Base-by-base conservation (phyloP, 1,140 invertebrate species). In the Drosophila chauvacae region DNA sequence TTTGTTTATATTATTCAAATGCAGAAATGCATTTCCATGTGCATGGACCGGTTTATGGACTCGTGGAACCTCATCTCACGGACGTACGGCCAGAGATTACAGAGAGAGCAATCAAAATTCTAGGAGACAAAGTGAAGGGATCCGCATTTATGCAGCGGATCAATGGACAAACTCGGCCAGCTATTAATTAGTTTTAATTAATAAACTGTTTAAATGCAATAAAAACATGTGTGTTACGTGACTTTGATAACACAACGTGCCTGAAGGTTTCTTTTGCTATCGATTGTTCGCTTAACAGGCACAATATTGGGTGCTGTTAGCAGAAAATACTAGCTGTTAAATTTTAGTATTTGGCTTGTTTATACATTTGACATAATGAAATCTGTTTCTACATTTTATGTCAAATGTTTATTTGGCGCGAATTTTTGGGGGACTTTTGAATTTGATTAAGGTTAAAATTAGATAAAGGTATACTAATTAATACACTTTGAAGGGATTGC, bases 21-120 rank as follows among this genome's bases (percentile, higher is more conserved):
- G 56, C 94, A 97, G 95, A 99, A 99, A 96, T 99, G 98, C 93
- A 94, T 99, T 76, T 97, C 97, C 14, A 98, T 99, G 97, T 99
- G 98, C 93, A 98, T 98, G 97, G 98, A 99, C 93, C 95, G 98
- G 80, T 99, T 98, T 93, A 98, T 99, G 96, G 98, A 99, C 93
- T 95, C 98, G 7, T 98, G 97, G 95, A 97, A 98, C 93, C 93
- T 98, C 53, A 97, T 99, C 33, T 97, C 97, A 16, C 94, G 95
- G 92, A 95, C 97, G 3, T 99, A 98, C 91, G 96, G 95, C 84
- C 95, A 94, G 92, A 94, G 97, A 90, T 94, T 98, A 79, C 96
- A 97, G 91, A 93, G 95, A 78, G 96, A 97, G 93, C 90, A 91
- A 59, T 77, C 63, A 5, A 91, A 91, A 41, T 85, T 80, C 61